phyloP scores from a whole-genome alignment of 2,113 vertebrate genomes.

The Candoia aspera region DNA sequence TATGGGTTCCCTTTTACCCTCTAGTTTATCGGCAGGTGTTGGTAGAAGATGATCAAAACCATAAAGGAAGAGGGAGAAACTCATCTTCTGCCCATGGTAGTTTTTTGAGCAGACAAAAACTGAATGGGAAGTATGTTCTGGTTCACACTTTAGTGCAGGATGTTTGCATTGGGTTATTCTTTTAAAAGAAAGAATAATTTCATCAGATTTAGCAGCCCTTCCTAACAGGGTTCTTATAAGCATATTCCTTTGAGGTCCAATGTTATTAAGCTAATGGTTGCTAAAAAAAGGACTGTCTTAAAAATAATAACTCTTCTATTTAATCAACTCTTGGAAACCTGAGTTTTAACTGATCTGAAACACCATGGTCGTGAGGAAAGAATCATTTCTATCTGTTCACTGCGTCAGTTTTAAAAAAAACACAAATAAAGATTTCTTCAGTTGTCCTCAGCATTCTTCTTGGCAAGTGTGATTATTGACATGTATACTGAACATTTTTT shows the following conservation, averaged over 20 bases:
- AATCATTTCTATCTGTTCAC: neutral
- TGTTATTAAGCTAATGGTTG: neutral
- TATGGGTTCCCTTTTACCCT: neutral
- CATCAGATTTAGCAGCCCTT: neutral
- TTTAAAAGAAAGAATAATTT: neutral
- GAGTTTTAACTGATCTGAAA: neutral
- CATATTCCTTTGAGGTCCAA: neutral
- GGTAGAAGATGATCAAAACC: neutral
- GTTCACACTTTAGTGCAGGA: neutral
- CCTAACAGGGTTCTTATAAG: neutral
- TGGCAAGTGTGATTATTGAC: neutral
- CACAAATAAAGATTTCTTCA: neutral
- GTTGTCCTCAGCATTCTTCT: neutral
- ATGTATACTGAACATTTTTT: neutral
- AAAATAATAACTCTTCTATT: neutral
- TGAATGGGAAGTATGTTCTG: neutral
- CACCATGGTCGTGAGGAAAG: neutral
- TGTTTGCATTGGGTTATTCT: neutral
- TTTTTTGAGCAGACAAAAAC: neutral
- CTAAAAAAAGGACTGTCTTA: neutral
- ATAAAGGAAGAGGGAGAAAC: neutral
- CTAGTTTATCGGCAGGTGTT: neutral
- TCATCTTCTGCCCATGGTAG: neutral
- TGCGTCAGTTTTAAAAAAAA: neutral
- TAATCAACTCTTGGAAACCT: neutral